These are phyloP conservation scores for Caenorhabditis latens DNA, from an alignment of 1,140 invertebrate genomes.

Conservation along the genomic window DNA sequence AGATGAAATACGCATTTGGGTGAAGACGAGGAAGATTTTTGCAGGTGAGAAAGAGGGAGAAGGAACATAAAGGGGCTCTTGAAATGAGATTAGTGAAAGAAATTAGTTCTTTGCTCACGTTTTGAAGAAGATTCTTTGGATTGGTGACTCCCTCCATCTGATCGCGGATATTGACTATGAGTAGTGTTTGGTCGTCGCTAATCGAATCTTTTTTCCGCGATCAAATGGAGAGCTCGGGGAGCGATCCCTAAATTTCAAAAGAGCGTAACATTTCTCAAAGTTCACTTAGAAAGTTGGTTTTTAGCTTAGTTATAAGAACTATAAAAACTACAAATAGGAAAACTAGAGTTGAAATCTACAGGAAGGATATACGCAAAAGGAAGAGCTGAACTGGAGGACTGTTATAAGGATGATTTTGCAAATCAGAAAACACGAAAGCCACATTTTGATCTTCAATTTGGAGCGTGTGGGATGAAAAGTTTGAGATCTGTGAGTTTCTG, in stretches of 20 bases:
- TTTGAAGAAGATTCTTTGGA: too few species aligned
- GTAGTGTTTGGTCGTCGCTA: too few species aligned
- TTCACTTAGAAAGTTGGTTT: too few species aligned
- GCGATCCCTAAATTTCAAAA: too few species aligned
- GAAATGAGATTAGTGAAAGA: neutral
- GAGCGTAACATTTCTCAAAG: too few species aligned
- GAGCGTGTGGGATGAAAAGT: constrained; percentile 77
- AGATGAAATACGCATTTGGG: constrained; percentile 75
- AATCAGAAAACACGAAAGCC: constrained; percentile 74
- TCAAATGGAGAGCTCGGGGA: too few species aligned
- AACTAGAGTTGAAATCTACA: constrained; percentile 34
- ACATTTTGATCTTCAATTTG: constrained; percentile 73
- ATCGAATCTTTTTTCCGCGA: too few species aligned
- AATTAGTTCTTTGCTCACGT: neutral
- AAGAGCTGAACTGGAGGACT: constrained; percentile 76
- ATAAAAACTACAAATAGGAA: too few species aligned
- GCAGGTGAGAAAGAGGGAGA: constrained; percentile 63
- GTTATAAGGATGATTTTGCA: constrained; percentile 75
- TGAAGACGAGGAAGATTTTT: constrained; percentile 76
- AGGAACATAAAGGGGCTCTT: neutral
- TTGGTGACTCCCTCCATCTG: too few species aligned
- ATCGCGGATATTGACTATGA: too few species aligned
- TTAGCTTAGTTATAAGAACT: too few species aligned
- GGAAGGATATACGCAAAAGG: constrained; percentile 77
- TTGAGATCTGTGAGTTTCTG: constrained; percentile 72